Evolutionary conservation across 2,113 vertebrate genomes (phyloP), one percentile per base, ranked within the genome.

Genomic region (Cyanoderma ruficeps): DNA sequence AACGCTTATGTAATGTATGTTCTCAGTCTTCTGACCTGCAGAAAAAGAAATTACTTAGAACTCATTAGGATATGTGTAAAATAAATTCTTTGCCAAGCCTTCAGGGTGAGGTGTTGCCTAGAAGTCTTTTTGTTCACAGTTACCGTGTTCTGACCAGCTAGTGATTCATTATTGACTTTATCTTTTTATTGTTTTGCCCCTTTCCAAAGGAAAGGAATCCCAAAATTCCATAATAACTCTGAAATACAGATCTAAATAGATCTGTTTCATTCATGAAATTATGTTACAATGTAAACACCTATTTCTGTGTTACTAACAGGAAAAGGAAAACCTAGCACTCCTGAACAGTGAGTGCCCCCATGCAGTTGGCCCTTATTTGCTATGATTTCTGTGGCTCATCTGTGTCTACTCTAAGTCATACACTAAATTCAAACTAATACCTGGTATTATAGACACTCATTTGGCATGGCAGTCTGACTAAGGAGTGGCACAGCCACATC

Each of bases 91-190:
- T 72, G 93, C 91, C 94, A 95, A 79, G 50, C 65, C 87, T 76
- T 76, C 30, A 47, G 93, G 81, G 56, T 90, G 59, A 95, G 89
- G 89, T 94, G 74, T 95, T 91, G 57, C 49, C 65, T 84, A 25
- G 11, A 77, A 70, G 53, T 64, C 49, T 85, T 82, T 55, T 68
- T 80, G 33, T 91, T 89, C 53, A 35, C 71, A 39, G 52, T 76
- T 84, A 59, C 57, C 7, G 1, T 82, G 56, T 95, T 89, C 55
- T 50, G 65, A 24, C 69, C 65, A 53, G 89, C 70, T 28, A 53
- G 33, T 91, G 87, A 94, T 79, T 95, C 61, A 72, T 83, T 76
- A 69, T 3, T 93, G 84, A 91, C 70, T 94, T 87, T 85, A 76
- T 64, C 16, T 82, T 93, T 50, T 44, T 37, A 56, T 89, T 91